A percentile compares a stretch with the other conserved stretches of the same genome.
Evolutionary conservation across 2,888 invertebrate genomes (phyloP).

Genomic region (Chirona hameri): DNA sequence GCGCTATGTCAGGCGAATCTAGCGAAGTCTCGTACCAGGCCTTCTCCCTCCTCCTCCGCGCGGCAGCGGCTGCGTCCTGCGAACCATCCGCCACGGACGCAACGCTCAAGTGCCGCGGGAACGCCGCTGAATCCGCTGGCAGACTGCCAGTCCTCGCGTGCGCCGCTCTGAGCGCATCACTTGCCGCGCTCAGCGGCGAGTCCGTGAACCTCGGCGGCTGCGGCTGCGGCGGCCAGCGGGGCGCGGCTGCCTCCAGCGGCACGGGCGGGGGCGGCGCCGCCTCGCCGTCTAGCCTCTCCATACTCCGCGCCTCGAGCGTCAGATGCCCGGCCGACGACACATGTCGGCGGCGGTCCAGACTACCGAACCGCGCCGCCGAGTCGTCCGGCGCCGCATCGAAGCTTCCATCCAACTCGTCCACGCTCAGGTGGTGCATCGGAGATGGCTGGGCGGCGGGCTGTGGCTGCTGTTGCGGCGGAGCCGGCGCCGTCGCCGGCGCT

Average conservation of each 20-base stretch:
- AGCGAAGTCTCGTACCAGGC: constrained; percentile 27
- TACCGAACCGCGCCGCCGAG: constrained; percentile 42
- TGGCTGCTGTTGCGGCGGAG: background rate
- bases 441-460: background rate
- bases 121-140: constrained; percentile 24
- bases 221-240: constrained; percentile 39
- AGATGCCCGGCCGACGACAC: constrained; percentile 34
- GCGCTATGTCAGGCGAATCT: constrained; percentile 12
- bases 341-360: constrained; percentile 43
- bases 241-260: constrained; percentile 40
- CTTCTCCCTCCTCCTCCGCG: constrained; percentile 12
- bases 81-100: background rate
- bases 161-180: constrained; percentile 31
- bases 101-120: background rate
- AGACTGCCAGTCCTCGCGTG: constrained; percentile 9
- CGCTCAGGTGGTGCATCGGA: constrained; percentile 35
- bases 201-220: constrained; percentile 41
- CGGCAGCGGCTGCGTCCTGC: background rate
- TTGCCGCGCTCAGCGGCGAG: constrained; percentile 35
- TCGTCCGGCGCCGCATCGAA: constrained; percentile 25
- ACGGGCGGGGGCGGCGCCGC: constrained; percentile 33
- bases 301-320: constrained; percentile 40
- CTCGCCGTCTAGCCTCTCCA: constrained; percentile 41
- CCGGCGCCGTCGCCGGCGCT: constrained; percentile 40
- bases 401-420: constrained; percentile 38